Percentiles rank a stretch among this genome's conserved stretches.
These are phyloP conservation scores for Drosophila borealis DNA, from an alignment of 2,888 invertebrate species.

Conservation along the genomic window DNA sequence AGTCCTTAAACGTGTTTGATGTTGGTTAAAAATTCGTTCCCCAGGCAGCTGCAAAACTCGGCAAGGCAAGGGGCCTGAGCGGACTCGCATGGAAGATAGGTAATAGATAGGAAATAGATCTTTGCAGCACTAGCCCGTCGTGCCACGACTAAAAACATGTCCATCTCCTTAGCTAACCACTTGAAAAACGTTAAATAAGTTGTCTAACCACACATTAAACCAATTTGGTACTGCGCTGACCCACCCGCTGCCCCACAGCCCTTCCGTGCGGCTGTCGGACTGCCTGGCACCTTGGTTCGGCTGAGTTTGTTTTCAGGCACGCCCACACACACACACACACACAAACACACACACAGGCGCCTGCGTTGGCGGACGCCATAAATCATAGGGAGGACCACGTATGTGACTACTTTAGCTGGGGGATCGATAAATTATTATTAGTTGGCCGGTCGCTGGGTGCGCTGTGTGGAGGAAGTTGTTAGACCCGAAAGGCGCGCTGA, in stretches of 20 bases:
- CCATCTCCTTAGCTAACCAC: constrained; percentile 56
- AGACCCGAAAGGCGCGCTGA: constrained; percentile 69
- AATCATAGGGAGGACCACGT: constrained; percentile 76
- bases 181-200: constrained; percentile 80
- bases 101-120: too few species aligned
- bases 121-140: too few species aligned
- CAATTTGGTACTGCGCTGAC: constrained; percentile 68
- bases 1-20: too few species aligned
- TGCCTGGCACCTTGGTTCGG: constrained; percentile 58
- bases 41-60: too few species aligned
- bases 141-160: too few species aligned
- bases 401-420: constrained; percentile 76
- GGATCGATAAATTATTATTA: constrained; percentile 83
- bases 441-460: constrained; percentile 64
- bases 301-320: constrained; percentile 37
- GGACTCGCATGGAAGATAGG: too few species aligned
- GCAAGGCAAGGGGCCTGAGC: too few species aligned
- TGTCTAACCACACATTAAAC: constrained; percentile 80
- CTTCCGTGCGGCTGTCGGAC: constrained; percentile 10
- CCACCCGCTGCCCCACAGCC: constrained; percentile 25
- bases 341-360: constrained; percentile 37
- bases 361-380: constrained; percentile 68
- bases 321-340: constrained; percentile 40
- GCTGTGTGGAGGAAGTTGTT: constrained; percentile 69
- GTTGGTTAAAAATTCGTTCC: too few species aligned